Base-by-base conservation (phyloP, 1,140 invertebrate species). In the Panulirus ornatus region DNA sequence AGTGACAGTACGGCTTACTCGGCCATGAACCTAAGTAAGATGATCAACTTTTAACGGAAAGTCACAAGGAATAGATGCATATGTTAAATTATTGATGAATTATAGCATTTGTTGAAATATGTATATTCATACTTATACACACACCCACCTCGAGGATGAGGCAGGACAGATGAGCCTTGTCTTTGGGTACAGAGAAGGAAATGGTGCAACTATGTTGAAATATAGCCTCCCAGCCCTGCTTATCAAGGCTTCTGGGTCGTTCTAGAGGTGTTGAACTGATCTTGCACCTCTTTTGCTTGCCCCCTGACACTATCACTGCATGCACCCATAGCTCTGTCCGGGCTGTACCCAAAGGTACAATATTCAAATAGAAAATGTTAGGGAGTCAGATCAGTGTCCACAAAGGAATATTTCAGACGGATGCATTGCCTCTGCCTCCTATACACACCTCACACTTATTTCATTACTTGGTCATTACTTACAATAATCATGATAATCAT, bases 211-310 rank as follows among this genome's bases (percentile, higher is more conserved):
- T 63, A 6, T 40, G 47, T n/a, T 87, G 78, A 22, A 78, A 87
- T 73, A 58, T 38, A 1, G 76, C 75, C 40, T 88, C 75, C 86
- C 86, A 88, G 8, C 86, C 76, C 27, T 88, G 51, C 40, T 88
- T 54, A 6, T 51, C 44, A 54, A 34, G 8, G 27, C 66, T 76
- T 14, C 36, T 71, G 11, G 86, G 86, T 44, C 76, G 22, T 11
- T 79, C 58, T 11, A 88, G 76, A 8, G 47, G 30, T 38, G 40
- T 88, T 14, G 36, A n/a, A 19, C 30, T 16, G 54, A 88, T 3
- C 51, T 81, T 76, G 16, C 71, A 30, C 22, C 47, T 79, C 42
- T 34, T 44, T 30, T 70, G 36, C 40, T 30, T 8, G 0, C 76
- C 75, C 36, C 81, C 86, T 11, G 75, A 34, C 5, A 71, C 11